A percentile compares a stretch with the other conserved stretches of the same genome.
Evolutionary conservation across 2,797 vertebrate genomes (phyloP).

Genomic region (Pangasius larnaudii): DNA sequence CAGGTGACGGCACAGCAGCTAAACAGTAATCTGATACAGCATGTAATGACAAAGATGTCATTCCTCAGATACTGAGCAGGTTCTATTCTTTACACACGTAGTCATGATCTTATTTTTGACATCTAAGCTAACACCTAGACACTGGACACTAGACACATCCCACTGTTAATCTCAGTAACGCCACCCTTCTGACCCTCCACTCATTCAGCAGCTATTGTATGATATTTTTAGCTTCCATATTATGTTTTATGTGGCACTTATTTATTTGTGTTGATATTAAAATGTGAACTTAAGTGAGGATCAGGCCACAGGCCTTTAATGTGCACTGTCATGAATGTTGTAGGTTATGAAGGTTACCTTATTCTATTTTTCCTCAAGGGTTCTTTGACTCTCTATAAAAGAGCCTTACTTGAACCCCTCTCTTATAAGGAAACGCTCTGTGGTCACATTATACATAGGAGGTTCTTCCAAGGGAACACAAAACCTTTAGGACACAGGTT

Average conservation of each 20-base stretch:
- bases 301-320: neutral
- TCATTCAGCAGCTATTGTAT: slow-evolving; percentile 36
- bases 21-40: slow-evolving; percentile 28
- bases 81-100: slow-evolving; percentile 21
- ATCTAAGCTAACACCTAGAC: slow-evolving; percentile 25
- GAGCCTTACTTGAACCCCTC: neutral
- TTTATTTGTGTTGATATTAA: neutral
- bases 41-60: slow-evolving; percentile 20
- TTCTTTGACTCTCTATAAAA: neutral
- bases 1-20: slow-evolving; percentile 24
- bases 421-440: neutral
- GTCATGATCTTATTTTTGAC: slow-evolving; percentile 44
- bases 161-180: slow-evolving; percentile 30
- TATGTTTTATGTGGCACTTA: neutral
- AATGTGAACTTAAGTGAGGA: neutral
- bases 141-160: slow-evolving; percentile 36
- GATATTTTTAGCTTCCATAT: slow-evolving; percentile 30
- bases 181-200: slow-evolving; percentile 9
- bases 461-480: neutral
- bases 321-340: neutral
- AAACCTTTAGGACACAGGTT: neutral
- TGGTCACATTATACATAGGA: neutral
- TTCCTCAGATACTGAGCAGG: neutral
- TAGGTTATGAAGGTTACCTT: neutral
- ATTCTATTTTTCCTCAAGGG: neutral